These are phyloP conservation scores for Leptestheria dahalacensis DNA, from an alignment of 1,140 invertebrate genomes.

Conservation along the genomic window DNA sequence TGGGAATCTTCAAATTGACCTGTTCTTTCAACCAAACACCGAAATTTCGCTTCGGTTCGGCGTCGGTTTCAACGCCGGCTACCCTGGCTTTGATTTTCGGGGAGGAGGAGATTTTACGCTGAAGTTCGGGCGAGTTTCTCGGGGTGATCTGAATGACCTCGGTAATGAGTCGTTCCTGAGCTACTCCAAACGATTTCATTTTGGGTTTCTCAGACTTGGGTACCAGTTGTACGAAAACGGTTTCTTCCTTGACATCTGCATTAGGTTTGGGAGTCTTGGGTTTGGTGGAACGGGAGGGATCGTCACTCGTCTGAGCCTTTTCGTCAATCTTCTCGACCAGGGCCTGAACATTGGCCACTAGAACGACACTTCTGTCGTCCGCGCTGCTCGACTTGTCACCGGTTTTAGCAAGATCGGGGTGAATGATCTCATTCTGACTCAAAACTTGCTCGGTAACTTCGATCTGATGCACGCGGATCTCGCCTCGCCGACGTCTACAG, in stretches of 20 bases:
- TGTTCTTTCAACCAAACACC: constrained; percentile 9
- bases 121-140: constrained; percentile 6
- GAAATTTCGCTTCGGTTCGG: constrained; percentile 12
- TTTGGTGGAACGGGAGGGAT: background rate
- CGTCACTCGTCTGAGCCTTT: background rate
- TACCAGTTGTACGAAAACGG: background rate
- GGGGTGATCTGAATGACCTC: constrained; percentile 13
- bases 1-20: constrained; percentile 14
- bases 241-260: background rate
- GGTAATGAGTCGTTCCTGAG: constrained; percentile 9
- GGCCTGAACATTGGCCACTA: background rate
- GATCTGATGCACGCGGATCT: too few relatives aligned
- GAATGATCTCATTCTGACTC: too few relatives aligned
- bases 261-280: background rate
- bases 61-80: constrained; percentile 2
- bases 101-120: constrained; percentile 3
- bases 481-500: too few relatives aligned
- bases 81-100: background rate
- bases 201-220: background rate
- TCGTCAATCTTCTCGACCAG: background rate
- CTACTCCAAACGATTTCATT: constrained; percentile 14
- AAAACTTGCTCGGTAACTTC: too few relatives aligned
- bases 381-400: too few relatives aligned
- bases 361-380: background rate
- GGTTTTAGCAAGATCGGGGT: too few relatives aligned